These are phyloP conservation scores for Aspiorhynchus laticeps DNA, from an alignment of 2,113 vertebrate genomes.

Conservation along the genomic window DNA sequence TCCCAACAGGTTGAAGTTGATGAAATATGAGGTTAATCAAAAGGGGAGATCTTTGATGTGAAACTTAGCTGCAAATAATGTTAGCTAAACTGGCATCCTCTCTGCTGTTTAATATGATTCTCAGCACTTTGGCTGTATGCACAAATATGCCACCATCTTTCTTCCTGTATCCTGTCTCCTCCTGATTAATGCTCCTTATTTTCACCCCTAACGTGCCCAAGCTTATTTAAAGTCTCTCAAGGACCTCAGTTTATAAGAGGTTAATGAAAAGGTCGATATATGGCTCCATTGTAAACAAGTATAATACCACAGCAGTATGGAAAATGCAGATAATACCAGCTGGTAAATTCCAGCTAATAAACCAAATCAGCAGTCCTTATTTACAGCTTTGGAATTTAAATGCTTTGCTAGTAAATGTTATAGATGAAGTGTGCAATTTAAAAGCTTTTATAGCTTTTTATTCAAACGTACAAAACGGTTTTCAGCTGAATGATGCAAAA, in stretches of 20 bases:
- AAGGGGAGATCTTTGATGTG: conserved; percentile 11
- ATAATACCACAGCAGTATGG: neutral
- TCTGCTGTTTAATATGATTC: conserved; percentile 33
- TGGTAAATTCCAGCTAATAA: conserved; percentile 16
- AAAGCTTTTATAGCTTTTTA: neutral
- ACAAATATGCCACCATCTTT: neutral
- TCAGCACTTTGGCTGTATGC: neutral
- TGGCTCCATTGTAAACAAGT: neutral
- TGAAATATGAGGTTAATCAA: conserved; percentile 42
- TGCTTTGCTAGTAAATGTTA: neutral
- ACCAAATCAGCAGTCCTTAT: neutral
- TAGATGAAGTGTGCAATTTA: neutral
- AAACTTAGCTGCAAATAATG: conserved; percentile 13
- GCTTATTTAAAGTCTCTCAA: conserved; percentile 21
- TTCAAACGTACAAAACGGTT: neutral
- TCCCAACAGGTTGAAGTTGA: conserved; percentile 10
- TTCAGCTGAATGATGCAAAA: neutral
- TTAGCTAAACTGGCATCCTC: conserved; percentile 17
- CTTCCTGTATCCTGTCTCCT: conserved; percentile 15
- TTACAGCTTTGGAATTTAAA: conserved; percentile 9
- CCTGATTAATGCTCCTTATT: conserved; percentile 13
- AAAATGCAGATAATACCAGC: neutral
- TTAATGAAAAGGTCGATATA: conserved; percentile 12
- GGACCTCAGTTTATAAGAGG: conserved; percentile 10
- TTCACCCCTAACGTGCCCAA: neutral